Evolutionary conservation across 2,888 invertebrate species (phyloP), one percentile per base, ranked within the genome.

Genomic region (Venusia cambrica): DNA sequence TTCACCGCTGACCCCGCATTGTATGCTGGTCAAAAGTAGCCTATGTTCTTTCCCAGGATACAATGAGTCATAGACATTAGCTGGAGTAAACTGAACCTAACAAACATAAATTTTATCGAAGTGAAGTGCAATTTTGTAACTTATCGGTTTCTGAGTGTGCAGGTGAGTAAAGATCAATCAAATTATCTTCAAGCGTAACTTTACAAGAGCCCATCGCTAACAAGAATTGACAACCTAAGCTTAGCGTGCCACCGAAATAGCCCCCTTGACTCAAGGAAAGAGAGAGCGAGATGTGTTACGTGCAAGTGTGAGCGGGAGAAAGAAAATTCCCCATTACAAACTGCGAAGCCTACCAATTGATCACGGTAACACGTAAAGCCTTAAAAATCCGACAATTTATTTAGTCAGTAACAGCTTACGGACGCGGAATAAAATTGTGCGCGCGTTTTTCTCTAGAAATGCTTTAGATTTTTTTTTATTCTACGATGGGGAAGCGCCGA

Each of bases 361-460:
- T 83, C 81, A 83, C 76, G 63, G 76, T 66, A 74, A 76, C 69
- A 74, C 76, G 78, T 67, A 79, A 83, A 81, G 78, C 80, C 73
- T 74, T 67, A 73, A 76, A 79, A 83, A 79, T 79, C 81, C 78
- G 57, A 68, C 80, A 80, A 84, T 83, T 81, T 83, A 80, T 83
- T 79, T 74, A 73, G 74, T 73, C 61, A 52, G 43, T 44, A 44
- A 44, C 72, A 73, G 69, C 68, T 64, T 61, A 60, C 53, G n/a
- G n/a, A n/a, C n/a, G n/a, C n/a, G n/a, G n/a, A n/a, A n/a, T n/a
- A n/a, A n/a, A n/a, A n/a, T n/a, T n/a, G n/a, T n/a, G n/a, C n/a
- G n/a, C n/a, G n/a, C n/a, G n/a, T n/a, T n/a, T n/a, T n/a, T n/a
- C n/a, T n/a, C n/a, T n/a, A n/a, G n/a, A n/a, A n/a, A n/a, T n/a